A percentile compares a stretch with the other conserved stretches of the same genome.
Evolutionary conservation across 2,113 vertebrate species (phyloP).

Genomic region (Pangasianodon hypophthalmus): DNA sequence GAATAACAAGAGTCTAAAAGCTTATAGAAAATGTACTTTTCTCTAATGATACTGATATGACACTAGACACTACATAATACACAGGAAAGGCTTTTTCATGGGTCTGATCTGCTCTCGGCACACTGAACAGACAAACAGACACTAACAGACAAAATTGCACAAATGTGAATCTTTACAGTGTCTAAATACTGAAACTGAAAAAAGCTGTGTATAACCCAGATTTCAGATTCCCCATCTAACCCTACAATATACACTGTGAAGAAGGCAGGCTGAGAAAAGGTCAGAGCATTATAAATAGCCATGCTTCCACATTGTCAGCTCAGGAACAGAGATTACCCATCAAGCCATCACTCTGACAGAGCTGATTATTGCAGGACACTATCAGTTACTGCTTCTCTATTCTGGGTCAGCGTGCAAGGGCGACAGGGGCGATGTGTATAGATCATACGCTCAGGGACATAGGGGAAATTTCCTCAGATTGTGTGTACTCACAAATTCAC

Average conservation of each 20-base stretch:
- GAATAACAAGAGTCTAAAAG: not conserved
- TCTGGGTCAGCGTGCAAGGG: constrained; percentile 27
- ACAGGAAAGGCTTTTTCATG: not conserved
- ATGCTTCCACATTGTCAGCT: constrained; percentile 22
- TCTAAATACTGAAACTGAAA: not conserved
- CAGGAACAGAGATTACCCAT: constrained; percentile 36
- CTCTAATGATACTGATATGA: not conserved
- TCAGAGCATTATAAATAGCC: constrained; percentile 45
- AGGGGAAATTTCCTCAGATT: constrained; percentile 8
- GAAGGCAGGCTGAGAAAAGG: constrained; percentile 27
- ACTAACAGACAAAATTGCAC: not conserved
- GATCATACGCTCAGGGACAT: constrained; percentile 5
- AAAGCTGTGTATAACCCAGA: not conserved
- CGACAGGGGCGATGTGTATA: not conserved
- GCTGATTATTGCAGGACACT: constrained; percentile 25
- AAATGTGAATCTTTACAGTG: not conserved
- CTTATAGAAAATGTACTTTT: not conserved
- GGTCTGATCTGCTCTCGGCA: not conserved
- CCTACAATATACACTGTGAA: not conserved
- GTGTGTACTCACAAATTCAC: not conserved
- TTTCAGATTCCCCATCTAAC: not conserved
- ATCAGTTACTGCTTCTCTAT: constrained; percentile 43
- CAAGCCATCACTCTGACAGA: constrained; percentile 30
- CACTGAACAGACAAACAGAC: no score
- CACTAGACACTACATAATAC: not conserved